Conservation (phyloP, 1,140 invertebrate species). For the Heliconius hermathena region DNA sequence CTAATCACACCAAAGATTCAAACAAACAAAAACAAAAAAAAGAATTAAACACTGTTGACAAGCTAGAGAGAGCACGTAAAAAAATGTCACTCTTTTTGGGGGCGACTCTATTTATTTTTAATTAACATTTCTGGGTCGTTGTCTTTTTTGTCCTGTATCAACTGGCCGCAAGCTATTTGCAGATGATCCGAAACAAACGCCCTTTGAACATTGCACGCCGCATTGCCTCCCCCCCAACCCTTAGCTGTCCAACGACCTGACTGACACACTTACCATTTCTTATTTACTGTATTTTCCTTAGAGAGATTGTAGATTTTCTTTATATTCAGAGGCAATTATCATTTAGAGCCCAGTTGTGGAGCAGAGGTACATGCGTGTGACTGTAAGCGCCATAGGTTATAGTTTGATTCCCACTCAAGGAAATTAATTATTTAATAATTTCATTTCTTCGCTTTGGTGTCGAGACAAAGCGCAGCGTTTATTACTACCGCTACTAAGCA, state of each 20-base stretch:
- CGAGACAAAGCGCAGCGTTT: too few species aligned
- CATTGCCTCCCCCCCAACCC: slow-evolving; percentile 39
- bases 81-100: not conserved
- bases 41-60: not conserved
- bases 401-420: too few species aligned
- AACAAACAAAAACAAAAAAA: not conserved
- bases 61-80: not conserved
- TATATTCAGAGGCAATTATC: too few species aligned
- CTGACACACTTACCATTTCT: slow-evolving; percentile 27
- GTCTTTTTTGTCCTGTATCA: slow-evolving; percentile 22
- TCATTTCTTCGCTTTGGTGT: too few species aligned
- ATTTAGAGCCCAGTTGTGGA: too few species aligned
- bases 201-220: slow-evolving; percentile 44
- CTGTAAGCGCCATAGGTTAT: too few species aligned
- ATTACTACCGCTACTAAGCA: too few species aligned
- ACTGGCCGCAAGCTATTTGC: slow-evolving; percentile 24
- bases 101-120: slow-evolving; percentile 11
- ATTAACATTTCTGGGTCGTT: slow-evolving; percentile 8
- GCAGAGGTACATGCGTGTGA: too few species aligned
- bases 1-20: not conserved
- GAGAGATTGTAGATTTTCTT: too few species aligned
- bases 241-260: slow-evolving; percentile 32
- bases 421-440: too few species aligned
- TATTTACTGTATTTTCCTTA: not conserved
- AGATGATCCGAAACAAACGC: slow-evolving; percentile 32